These are phyloP conservation scores for Cephus sareptanus DNA, from an alignment of 2,888 invertebrate species.

Conservation along the genomic window DNA sequence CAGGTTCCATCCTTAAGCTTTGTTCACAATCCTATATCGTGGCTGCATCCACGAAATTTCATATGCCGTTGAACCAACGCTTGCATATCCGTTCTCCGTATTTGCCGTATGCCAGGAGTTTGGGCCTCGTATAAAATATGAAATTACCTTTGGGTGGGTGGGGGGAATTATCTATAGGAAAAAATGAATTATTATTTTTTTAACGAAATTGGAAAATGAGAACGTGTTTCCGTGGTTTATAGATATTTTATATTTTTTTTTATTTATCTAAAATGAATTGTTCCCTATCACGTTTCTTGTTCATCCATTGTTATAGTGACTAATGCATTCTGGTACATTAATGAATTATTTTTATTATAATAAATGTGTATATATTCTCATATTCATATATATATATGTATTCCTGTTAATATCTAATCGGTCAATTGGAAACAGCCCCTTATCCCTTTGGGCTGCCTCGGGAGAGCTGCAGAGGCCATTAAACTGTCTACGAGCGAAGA, in stretches of 20 bases:
- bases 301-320: not conserved
- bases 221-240: not conserved
- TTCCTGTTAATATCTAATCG: conserved; percentile 30
- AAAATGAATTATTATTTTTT: not conserved
- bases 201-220: not conserved
- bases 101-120: not conserved
- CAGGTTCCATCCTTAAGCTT: conserved; percentile 20
- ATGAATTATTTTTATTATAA: not conserved
- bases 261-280: not conserved
- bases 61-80: not conserved
- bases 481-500: conserved; percentile 57
- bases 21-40: conserved; percentile 22
- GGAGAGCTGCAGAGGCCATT: conserved; percentile 55
- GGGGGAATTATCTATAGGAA: not conserved
- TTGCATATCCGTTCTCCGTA: not conserved
- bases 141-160: not conserved
- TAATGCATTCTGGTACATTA: not conserved
- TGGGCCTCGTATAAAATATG: not conserved
- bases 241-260: not conserved
- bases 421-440: conserved; percentile 53
- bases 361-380: not conserved
- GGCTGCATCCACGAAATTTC: not conserved
- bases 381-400: not conserved
- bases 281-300: not conserved
- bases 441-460: conserved; percentile 44